phyloP scores from a whole-genome alignment of 2,888 invertebrate species.

The Agelastica alni region DNA sequence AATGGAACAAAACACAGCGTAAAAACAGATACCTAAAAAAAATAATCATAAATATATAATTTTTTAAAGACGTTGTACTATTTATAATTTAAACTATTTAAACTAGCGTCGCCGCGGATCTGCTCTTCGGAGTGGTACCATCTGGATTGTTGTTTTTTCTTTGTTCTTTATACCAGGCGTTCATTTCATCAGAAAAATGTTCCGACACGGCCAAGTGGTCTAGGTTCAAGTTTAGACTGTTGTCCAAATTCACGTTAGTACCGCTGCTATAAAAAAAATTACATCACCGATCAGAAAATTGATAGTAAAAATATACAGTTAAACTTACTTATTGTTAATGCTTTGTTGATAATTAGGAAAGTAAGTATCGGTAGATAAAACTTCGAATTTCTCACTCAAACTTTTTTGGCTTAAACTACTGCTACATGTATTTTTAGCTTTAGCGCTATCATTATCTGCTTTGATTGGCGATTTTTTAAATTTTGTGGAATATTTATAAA shows the following conservation, averaged over 20 bases:
- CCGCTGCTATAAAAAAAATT: too few species aligned
- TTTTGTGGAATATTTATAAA: conserved; percentile 96
- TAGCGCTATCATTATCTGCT: conserved; percentile 10
- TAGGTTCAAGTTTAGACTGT: conserved; percentile 44
- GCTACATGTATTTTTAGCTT: background rate
- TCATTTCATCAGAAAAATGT: conserved; percentile 61
- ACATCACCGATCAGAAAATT: too few species aligned
- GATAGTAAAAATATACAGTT: conserved; percentile 7
- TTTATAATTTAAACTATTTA: conserved; percentile 31
- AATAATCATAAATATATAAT: conserved; percentile 34
- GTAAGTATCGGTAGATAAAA: conserved; percentile 25
- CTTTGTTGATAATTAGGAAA: conserved; percentile 20
- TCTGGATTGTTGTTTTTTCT: conserved; percentile 45
- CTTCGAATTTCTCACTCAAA: conserved; percentile 40
- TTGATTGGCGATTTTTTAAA: conserved; percentile 67
- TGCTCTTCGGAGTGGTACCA: conserved; percentile 39
- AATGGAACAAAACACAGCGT: too few species aligned
- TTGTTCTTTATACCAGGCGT: conserved; percentile 61
- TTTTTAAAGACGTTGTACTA: conserved; percentile 38
- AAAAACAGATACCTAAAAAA: too few species aligned
- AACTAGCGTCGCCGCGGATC: conserved; percentile 50
- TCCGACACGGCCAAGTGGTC: conserved; percentile 55
- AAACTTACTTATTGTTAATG: conserved; percentile 27
- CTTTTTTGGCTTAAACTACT: conserved; percentile 27
- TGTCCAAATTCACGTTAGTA: conserved; percentile 37